Evolutionary conservation across 1,140 invertebrate genomes (phyloP), one percentile per base, ranked within the genome.

Genomic region (Drosophila pachea): DNA sequence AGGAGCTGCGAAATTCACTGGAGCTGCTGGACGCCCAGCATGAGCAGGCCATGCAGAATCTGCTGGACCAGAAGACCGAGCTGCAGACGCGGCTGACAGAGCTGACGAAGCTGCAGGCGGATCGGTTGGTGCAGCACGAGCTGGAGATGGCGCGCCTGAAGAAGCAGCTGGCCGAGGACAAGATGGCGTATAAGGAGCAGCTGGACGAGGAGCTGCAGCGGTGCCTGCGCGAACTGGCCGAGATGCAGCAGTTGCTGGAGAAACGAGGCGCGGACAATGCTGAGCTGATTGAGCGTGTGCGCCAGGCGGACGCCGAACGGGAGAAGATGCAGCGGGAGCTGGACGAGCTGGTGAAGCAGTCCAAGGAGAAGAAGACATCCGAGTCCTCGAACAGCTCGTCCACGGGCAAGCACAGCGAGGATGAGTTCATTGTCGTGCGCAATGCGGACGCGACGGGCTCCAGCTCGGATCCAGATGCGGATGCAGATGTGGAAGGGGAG

Each of bases 1-100:
- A 69, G 0, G 68, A 86, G 53, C 84, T 94, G 33, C 90, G 90
- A 5, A 74, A 68, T 5, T 94, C 91, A 66, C 90, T 95, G 32
- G 94, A 94, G 65, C 94, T 95, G 82, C 89, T 96, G 69, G 94
- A 95, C 79, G 90, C 84, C 43, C 94, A 95, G 84, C 93, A 95
- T 79, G 91, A 93, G 68, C 87, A 91, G 68, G 94, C 93, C 0
- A 93, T 94, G 89, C 93, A 93, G 53, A 91, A 92, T 78, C 73
- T 94, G 11, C 77, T 94, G 12, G 79, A 90, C 0, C 75, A 94
- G n/a, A 94, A 94, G 86, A 91, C 91, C 12, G 92, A 93, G 60
- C 75, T 93, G n/a, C 91, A 92, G 52, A 90, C 91, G n/a, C 93
- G 94, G 52, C 66, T 88, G 31, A 58, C 31, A 4, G 66, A 50